phyloP scores from a whole-genome alignment of 1,140 invertebrate species.

The Steinernema khuongi region DNA sequence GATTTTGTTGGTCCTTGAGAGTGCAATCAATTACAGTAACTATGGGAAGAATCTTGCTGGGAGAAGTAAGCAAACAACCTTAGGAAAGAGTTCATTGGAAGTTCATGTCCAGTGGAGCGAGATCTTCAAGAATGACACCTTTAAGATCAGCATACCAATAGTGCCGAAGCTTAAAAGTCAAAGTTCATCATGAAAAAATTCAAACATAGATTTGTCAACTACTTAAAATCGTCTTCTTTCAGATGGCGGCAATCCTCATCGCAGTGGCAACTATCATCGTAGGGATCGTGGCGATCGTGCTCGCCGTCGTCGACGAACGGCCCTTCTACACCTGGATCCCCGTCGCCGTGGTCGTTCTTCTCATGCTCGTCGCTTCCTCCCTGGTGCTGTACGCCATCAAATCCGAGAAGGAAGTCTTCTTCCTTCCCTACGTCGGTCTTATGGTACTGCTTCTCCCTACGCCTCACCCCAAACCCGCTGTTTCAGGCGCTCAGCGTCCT shows the following conservation, averaged over 20 bases:
- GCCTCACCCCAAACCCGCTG: not conserved
- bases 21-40: too few species aligned
- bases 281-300: not conserved
- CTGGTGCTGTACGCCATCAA: not conserved
- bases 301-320: not conserved
- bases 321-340: constrained; percentile 9
- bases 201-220: not conserved
- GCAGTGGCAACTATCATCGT: not conserved
- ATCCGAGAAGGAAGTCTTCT: not conserved
- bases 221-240: not conserved
- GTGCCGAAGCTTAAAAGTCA: not conserved
- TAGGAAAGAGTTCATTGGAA: too few species aligned
- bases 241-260: not conserved
- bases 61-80: too few species aligned
- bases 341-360: not conserved
- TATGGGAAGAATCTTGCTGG: too few species aligned
- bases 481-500: not conserved
- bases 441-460: not conserved
- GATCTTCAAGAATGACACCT: not conserved
- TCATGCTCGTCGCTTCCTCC: not conserved
- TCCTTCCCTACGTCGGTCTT: not conserved
- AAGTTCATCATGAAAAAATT: not conserved
- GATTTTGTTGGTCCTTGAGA: too few species aligned
- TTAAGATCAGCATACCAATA: too few species aligned
- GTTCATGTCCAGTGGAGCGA: too few species aligned